Base-by-base conservation (phyloP, 2,888 invertebrate genomes). In the Bhutanitis thaidina region DNA sequence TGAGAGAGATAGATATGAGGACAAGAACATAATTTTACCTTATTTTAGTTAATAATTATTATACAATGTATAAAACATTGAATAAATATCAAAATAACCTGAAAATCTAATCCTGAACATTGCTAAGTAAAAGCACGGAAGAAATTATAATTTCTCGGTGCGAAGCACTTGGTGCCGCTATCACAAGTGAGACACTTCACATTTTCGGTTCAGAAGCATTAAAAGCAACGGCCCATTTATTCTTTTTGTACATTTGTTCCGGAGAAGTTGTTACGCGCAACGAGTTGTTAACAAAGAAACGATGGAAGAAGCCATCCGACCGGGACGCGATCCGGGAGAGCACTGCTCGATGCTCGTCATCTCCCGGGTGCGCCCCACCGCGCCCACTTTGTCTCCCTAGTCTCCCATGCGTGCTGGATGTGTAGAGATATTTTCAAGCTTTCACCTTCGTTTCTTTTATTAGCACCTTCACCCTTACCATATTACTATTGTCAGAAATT, bases 221-320 rank as follows among this genome's bases (percentile, higher is more conserved):
- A 66, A 70, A 64, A 61, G 65, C 58, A 66, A 61, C 64, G 69
- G 69, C 67, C 60, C 57, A 56, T 66, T 61, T 61, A 64, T 64
- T 66, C 60, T 67, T 79, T 79, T 78, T 75, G 70, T 74, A 58
- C 62, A 63, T 61, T 59, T 67, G 64, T 70, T 67, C 53, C 58
- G 58, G 45, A 58, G 59, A 63, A 63, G 64, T 67, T 64, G 57
- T 56, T 55, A 58, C 12, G 27, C 56, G 57, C 48, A 43, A 35
- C 49, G 48, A 49, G 49, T 48, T 56, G 39, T 45, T 54, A 41
- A 43, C 27, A 46, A 40, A 27, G 52, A 43, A 52, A 34, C 27
- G 13, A 30, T 32, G 12, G 25, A 1, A 12, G 14, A 41, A 41
- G 61, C 49, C 57, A 61, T 59, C 63, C 57, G 57, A 48, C 57